Evolutionary conservation across 2,113 vertebrate species (phyloP).

Genomic region (Mirounga angustirostris): DNA sequence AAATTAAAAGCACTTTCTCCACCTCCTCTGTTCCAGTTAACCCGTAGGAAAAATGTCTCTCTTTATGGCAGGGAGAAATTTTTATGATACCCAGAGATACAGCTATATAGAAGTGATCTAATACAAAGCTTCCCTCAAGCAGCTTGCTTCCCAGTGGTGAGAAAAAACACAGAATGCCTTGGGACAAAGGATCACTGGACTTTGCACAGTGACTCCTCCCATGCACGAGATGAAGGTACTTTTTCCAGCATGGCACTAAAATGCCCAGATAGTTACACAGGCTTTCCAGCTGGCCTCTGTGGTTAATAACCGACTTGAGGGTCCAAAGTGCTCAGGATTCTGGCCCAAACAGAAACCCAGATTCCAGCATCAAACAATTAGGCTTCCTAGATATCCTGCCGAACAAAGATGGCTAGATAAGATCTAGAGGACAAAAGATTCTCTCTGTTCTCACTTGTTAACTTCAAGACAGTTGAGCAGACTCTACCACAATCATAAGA

Average conservation of each 20-base stretch:
- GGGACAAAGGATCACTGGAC: not conserved
- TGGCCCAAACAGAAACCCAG: not conserved
- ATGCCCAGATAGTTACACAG: not conserved
- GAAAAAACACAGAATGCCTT: not conserved
- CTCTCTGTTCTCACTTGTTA: not conserved
- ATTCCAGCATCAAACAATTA: not conserved
- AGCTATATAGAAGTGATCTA: constrained; percentile 66
- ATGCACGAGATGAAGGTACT: not conserved
- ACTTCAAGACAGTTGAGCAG: not conserved
- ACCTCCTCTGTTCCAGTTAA: constrained; percentile 82
- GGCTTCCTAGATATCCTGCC: not conserved
- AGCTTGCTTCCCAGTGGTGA: not conserved
- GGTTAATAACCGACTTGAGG: not conserved
- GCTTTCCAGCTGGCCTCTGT: not conserved
- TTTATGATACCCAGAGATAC: constrained; percentile 69
- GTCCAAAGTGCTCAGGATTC: not conserved
- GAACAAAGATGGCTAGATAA: not conserved
- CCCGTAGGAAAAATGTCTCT: constrained; percentile 81
- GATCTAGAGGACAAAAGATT: not conserved
- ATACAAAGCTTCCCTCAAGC: not conserved
- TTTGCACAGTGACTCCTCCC: not conserved
- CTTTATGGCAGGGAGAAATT: constrained; percentile 74
- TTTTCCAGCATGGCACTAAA: not conserved
- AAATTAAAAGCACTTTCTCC: constrained; percentile 86
- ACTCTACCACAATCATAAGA: not conserved